Conservation (phyloP, 1,140 invertebrate species). For the Drosophila watanabei region DNA sequence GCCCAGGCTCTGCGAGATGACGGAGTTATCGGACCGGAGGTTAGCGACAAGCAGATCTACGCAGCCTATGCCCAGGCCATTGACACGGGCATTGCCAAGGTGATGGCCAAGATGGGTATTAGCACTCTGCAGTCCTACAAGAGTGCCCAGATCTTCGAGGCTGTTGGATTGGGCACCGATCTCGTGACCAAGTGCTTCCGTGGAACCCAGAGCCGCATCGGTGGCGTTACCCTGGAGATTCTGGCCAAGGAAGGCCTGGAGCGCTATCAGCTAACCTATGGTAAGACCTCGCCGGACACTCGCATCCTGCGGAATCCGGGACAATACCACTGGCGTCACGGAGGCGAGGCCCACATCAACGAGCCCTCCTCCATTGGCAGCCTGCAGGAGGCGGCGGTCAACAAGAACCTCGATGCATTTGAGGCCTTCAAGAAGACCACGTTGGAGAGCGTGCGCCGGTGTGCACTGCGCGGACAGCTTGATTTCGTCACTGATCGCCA, state of each 20-base stretch:
- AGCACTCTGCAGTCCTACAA: slow-evolving; percentile 99
- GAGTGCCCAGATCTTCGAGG: slow-evolving; percentile 99
- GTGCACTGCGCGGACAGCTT: slow-evolving; percentile 97
- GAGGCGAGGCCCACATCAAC: slow-evolving; percentile 99
- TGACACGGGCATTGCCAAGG: slow-evolving; percentile 93
- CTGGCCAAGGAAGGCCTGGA: slow-evolving; percentile 95
- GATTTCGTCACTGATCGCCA: slow-evolving; percentile 92
- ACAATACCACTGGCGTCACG: slow-evolving; percentile 97
- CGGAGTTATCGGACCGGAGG: slow-evolving; percentile 90
- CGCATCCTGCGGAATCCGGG: slow-evolving; percentile 97
- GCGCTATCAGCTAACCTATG: slow-evolving; percentile 93
- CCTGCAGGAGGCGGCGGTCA: slow-evolving; percentile 94
- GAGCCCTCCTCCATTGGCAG: slow-evolving; percentile 97
- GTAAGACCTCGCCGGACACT: slow-evolving; percentile 90
- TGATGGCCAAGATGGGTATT: slow-evolving; percentile 99
- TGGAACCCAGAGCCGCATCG: slow-evolving; percentile 97
- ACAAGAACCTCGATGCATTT: slow-evolving; percentile 94
- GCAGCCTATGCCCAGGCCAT: slow-evolving; percentile 88
- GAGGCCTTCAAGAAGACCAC: slow-evolving; percentile 95
- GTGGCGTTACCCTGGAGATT: slow-evolving; percentile 96
- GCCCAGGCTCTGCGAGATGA: slow-evolving; percentile 93
- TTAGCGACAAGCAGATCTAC: slow-evolving; percentile 95
- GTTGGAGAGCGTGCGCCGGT: slow-evolving; percentile 94
- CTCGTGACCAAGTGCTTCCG: slow-evolving; percentile 98
- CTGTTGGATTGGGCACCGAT: slow-evolving; percentile 96